Conservation (phyloP, 2,888 invertebrate genomes). For the Agonopterix alstromeriana region DNA sequence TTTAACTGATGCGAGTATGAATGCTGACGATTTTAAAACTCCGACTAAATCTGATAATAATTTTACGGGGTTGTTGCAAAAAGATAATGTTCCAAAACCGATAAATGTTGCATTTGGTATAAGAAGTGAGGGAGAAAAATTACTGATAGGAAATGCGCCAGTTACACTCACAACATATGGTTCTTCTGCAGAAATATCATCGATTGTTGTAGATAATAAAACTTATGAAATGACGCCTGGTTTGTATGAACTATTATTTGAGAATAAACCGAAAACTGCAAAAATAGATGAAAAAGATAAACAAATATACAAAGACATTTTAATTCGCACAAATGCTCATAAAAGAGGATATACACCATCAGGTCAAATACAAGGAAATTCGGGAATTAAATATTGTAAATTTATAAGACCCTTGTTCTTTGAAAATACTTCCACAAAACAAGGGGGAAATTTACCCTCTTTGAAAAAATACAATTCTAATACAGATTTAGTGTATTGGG, state of each 20-base stretch:
- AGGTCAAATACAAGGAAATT: no score
- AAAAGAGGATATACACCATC: background rate
- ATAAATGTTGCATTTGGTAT: background rate
- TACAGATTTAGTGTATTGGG: constrained; percentile 1
- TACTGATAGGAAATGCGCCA: constrained; percentile 1
- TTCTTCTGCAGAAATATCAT: no score
- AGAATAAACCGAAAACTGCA: background rate
- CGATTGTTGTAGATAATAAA: background rate
- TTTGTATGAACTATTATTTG: background rate
- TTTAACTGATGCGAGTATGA: no score
- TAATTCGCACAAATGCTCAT: background rate
- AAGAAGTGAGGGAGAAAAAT: background rate
- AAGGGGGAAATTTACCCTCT: background rate
- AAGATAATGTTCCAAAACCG: no score
- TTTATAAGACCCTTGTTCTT: background rate
- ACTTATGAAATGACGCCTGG: background rate
- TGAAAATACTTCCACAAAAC: background rate
- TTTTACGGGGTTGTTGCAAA: no score
- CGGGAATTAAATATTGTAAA: background rate
- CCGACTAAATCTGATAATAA: no score
- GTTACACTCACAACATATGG: background rate
- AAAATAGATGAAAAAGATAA: background rate
- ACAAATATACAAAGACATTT: background rate
- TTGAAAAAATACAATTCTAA: constrained; percentile 8
- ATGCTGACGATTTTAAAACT: no score